Base-by-base conservation (phyloP, 2,113 vertebrate genomes). In the Muntiacus reevesi region DNA sequence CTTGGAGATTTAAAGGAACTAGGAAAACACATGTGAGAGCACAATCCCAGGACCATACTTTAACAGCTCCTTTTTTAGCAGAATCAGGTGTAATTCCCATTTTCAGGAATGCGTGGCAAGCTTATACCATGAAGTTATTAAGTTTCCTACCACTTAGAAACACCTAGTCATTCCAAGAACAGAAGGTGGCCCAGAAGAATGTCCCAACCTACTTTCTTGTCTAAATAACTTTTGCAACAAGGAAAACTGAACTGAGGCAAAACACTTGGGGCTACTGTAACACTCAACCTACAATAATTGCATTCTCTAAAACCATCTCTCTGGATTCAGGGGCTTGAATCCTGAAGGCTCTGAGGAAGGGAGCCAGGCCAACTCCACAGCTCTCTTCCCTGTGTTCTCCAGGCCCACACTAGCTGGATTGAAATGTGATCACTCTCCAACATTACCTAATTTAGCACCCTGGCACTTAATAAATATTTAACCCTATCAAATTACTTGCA, bases 391-490 rank as follows among this genome's bases (percentile, higher is more conserved):
- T n/a, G 1, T 67, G 15, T 30, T 47, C 54, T 79, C 52, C 27
- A 30, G n/a, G 83, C 16, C 25, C 78, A 84, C 9, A 40, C 8
- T 95, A 14, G 82, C 67, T 87, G 33, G n/a, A 91, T 40, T 52
- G 17, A 91, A 95, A 86, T 71, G 9, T 92, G 50, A 28, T 76
- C 93, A 64, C 86, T 91, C 59, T 59, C 40, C 12, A 62, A 9
- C 40, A 59, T 43, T 64, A 95, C 93, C 91, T 94, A 85, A 85
- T 97, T 79, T 86, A 92, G 62, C 76, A 78, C 60, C 57, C 40
- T 71, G 76, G 50, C 91, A 89, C 89, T 96, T 97, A 89, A 87
- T 95, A 94, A 91, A 84, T 91, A 97, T 62, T 95, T 84, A 96
- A 10, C 40, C 59, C 82, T 94, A 88, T 83, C 93, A 95, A 92